Evolutionary conservation across 2,113 vertebrate genomes (phyloP).

Genomic region (Prionailurus bengalensis): DNA sequence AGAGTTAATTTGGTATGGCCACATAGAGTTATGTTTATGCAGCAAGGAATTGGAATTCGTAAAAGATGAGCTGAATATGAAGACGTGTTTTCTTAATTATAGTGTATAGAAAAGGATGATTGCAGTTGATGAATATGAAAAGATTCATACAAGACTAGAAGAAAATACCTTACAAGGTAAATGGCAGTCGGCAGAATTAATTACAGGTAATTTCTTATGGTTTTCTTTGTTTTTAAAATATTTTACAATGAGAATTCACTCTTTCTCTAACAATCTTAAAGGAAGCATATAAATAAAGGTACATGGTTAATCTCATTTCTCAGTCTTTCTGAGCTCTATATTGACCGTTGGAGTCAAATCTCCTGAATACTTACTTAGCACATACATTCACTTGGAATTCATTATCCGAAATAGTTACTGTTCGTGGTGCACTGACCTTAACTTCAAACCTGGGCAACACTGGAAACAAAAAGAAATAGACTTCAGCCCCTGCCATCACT

Average conservation of each 20-base stretch:
- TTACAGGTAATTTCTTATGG: neutral
- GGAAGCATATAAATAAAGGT: neutral
- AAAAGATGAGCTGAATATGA: neutral
- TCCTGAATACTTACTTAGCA: slow-evolving; percentile 83
- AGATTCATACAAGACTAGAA: neutral
- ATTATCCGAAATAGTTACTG: slow-evolving; percentile 84
- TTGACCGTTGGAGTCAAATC: neutral
- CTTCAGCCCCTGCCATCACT: neutral
- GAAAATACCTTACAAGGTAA: neutral
- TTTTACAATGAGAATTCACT: neutral
- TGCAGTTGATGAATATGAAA: neutral
- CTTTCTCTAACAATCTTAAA: slow-evolving; percentile 6
- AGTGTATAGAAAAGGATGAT: neutral
- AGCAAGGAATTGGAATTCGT: neutral
- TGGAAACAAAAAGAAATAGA: slow-evolving; percentile 74
- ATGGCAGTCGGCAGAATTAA: neutral
- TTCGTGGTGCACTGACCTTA: slow-evolving; percentile 66
- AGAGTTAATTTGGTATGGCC: neutral
- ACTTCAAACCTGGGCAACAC: slow-evolving; percentile 86
- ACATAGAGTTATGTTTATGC: neutral
- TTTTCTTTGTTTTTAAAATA: slow-evolving; percentile 14
- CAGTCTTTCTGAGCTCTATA: neutral
- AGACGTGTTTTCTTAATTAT: neutral
- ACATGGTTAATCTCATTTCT: neutral
- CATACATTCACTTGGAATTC: slow-evolving; percentile 78